These are phyloP conservation scores for Eufriesea mexicana DNA, from an alignment of 1,140 invertebrate species.

Conservation along the genomic window DNA sequence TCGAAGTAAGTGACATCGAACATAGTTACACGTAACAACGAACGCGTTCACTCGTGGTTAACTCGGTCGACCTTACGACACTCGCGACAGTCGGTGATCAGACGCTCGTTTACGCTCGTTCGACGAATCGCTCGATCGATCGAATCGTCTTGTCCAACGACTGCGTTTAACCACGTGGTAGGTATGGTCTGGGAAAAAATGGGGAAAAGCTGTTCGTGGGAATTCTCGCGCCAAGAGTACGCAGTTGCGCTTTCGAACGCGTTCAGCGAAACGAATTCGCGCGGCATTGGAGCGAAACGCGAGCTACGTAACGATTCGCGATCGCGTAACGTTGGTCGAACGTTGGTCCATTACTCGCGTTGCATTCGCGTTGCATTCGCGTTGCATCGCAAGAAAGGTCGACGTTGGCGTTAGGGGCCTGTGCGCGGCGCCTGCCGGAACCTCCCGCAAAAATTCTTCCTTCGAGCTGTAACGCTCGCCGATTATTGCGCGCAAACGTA, in stretches of 20 bases:
- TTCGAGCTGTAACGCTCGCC: constrained; percentile 7
- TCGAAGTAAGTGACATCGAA: constrained; percentile 8
- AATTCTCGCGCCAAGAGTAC: too few species aligned
- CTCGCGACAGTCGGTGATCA: neutral
- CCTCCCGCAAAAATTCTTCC: constrained; percentile 42
- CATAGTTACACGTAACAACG: neutral
- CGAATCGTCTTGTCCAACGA: too few species aligned
- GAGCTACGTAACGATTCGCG: too few species aligned
- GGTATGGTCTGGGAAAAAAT: too few species aligned
- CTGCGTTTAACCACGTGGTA: neutral
- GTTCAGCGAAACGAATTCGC: too few species aligned
- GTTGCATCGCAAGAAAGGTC: constrained; percentile 30
- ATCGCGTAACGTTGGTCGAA: too few species aligned
- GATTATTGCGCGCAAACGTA: neutral
- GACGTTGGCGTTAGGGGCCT: too few species aligned
- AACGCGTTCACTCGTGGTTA: neutral
- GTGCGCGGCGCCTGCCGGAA: constrained; percentile 19
- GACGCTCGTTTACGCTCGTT: too few species aligned
- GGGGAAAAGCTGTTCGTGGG: too few species aligned
- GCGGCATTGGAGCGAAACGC: too few species aligned
- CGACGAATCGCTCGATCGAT: constrained; percentile 36
- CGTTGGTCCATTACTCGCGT: too few species aligned
- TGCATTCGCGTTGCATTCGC: neutral
- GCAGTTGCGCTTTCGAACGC: too few species aligned
- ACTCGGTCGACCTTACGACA: constrained; percentile 41